phyloP scores from a whole-genome alignment of 2,888 invertebrate species.

The Lepidonotus clava region DNA sequence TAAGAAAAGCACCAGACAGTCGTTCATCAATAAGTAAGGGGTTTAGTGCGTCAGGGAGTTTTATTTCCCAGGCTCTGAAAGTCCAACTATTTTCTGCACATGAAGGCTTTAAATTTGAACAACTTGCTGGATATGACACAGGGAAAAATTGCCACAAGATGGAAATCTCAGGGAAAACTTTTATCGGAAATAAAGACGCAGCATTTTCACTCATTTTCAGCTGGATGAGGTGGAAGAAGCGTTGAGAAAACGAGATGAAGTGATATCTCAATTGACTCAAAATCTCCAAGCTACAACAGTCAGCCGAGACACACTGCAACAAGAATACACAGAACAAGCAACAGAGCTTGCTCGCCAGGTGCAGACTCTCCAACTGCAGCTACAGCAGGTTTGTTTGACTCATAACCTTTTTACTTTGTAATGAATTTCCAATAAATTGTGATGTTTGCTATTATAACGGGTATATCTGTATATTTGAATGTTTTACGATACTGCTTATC shows the following conservation, averaged over 20 bases:
- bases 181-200: not conserved
- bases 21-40: not conserved
- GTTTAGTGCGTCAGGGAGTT: no score
- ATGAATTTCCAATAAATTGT: no score
- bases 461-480: no score
- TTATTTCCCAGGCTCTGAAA: no score
- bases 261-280: conserved; percentile 59
- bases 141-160: no score
- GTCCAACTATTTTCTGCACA: not conserved
- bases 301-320: conserved; percentile 66
- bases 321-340: conserved; percentile 66
- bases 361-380: conserved; percentile 73
- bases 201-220: conserved; percentile 45
- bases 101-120: no score
- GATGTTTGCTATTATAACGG: no score
- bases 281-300: conserved; percentile 60
- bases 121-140: no score
- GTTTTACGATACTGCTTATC: no score
- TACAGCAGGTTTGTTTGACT: conserved; percentile 74
- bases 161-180: not conserved
- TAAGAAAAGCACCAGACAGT: not conserved
- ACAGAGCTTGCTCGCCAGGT: conserved; percentile 71
- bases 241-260: conserved; percentile 60
- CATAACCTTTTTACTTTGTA: no score
- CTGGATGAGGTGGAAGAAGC: conserved; percentile 59